Conservation (phyloP, 2,888 invertebrate species). For the Dryomyza anilis region DNA sequence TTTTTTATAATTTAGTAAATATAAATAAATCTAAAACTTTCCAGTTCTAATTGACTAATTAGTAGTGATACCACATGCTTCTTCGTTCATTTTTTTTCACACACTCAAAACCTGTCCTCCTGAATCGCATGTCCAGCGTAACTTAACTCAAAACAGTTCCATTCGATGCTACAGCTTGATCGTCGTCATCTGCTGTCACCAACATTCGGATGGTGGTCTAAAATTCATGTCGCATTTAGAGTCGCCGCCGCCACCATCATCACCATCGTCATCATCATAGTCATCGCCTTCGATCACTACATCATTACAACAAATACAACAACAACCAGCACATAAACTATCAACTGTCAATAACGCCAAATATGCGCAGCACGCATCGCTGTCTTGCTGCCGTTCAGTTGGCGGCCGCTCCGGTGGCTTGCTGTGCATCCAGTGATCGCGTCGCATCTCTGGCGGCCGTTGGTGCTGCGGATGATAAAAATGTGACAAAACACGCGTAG, state of each 20-base stretch:
- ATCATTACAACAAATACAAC: conserved; percentile 7
- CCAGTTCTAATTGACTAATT: too few relatives aligned
- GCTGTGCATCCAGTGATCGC: conserved; percentile 18
- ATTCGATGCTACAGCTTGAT: not conserved
- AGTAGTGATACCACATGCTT: too few relatives aligned
- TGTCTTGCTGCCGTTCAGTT: too few relatives aligned
- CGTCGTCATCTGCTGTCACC: not conserved
- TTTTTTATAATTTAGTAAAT: too few relatives aligned
- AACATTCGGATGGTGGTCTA: too few relatives aligned
- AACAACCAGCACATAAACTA: conserved; percentile 17
- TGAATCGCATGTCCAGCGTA: too few relatives aligned
- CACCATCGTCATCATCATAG: too few relatives aligned
- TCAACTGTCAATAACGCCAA: conserved; percentile 50
- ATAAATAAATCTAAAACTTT: too few relatives aligned
- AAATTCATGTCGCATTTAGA: not conserved
- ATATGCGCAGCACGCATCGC: conserved; percentile 37
- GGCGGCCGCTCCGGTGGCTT: not conserved
- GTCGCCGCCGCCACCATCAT: not conserved
- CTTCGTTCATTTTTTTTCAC: too few relatives aligned
- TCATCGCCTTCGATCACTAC: conserved; percentile 12
- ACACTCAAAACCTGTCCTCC: too few relatives aligned
- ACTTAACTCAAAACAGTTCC: too few relatives aligned
- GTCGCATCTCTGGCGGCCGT: conserved; percentile 22
- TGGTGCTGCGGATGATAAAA: conserved; percentile 32
- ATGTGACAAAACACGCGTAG: conserved; percentile 36